Conservation (phyloP, 2,113 vertebrate species). For the Platichthys flesus region DNA sequence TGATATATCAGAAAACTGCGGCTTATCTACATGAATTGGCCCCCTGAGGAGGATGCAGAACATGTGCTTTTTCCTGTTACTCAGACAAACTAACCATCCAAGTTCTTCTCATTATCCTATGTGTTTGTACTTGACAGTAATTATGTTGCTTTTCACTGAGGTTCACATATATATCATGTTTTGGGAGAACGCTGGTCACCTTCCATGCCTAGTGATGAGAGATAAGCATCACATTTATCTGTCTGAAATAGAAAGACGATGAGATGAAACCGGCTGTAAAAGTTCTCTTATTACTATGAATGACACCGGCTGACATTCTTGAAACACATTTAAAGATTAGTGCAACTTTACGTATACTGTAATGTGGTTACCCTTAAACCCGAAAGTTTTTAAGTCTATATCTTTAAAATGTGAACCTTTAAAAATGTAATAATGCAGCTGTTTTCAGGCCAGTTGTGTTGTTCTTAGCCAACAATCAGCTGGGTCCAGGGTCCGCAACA, state of each 20-base stretch:
- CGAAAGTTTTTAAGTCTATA: background rate
- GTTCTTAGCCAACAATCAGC: too few relatives aligned
- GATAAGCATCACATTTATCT: background rate
- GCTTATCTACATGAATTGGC: background rate
- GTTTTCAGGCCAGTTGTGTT: background rate
- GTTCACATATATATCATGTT: background rate
- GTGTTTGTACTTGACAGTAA: conserved; percentile 23
- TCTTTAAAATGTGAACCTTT: background rate
- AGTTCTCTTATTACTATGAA: background rate
- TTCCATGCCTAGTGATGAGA: conserved; percentile 34
- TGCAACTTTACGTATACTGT: background rate
- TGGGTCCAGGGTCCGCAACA: too few relatives aligned
- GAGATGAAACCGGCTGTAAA: background rate
- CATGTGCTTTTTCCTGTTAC: background rate
- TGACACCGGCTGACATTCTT: background rate
- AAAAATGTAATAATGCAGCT: background rate
- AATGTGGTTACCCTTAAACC: background rate
- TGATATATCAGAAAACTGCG: conserved; percentile 20
- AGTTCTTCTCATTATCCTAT: background rate
- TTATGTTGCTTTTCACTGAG: background rate
- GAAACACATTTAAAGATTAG: background rate
- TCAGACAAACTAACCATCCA: background rate
- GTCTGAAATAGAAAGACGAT: background rate
- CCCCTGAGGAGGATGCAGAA: background rate
- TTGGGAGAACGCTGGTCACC: conserved; percentile 32